Conservation (phyloP, 2,797 vertebrate species). For the Darevskia mixta region DNA sequence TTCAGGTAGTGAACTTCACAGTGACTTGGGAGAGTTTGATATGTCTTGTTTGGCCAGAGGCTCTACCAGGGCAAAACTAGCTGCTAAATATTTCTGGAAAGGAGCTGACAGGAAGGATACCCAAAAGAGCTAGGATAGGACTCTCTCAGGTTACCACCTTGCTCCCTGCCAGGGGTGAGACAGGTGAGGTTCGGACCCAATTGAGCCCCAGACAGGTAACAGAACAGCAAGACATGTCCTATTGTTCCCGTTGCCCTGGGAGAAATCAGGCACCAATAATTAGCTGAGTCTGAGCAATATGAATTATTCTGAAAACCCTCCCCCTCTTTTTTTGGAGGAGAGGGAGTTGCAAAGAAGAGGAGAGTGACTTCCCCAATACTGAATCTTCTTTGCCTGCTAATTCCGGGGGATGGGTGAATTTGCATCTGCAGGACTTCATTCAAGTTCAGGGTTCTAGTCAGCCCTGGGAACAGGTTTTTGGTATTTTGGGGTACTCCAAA, state of each 20-base stretch:
- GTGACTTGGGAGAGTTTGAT: background rate
- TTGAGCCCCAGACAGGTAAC: slow-evolving; percentile 69
- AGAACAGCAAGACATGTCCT: slow-evolving; percentile 51
- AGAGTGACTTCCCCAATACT: slow-evolving; percentile 26
- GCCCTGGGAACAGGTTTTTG: too few relatives aligned
- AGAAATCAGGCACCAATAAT: slow-evolving; percentile 80
- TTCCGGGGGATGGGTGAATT: background rate
- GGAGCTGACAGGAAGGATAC: background rate
- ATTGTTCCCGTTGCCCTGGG: slow-evolving; percentile 74
- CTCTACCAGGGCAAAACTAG: background rate
- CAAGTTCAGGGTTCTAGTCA: too few relatives aligned
- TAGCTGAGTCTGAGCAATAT: slow-evolving; percentile 80
- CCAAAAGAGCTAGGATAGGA: accelerated
- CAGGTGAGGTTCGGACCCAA: slow-evolving; percentile 51
- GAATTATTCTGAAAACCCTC: slow-evolving; percentile 70
- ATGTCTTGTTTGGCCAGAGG: background rate
- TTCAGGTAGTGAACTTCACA: background rate
- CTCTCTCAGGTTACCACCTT: accelerated
- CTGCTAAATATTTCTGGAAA: background rate
- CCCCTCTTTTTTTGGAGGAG: background rate
- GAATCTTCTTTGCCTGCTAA: background rate
- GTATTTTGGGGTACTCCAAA: too few relatives aligned
- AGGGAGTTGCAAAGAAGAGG: slow-evolving; percentile 44
- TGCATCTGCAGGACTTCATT: too few relatives aligned
- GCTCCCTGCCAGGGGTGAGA: background rate